These are phyloP conservation scores for Halcyon malimbica DNA, from an alignment of 2,113 vertebrate genomes.

Conservation along the genomic window DNA sequence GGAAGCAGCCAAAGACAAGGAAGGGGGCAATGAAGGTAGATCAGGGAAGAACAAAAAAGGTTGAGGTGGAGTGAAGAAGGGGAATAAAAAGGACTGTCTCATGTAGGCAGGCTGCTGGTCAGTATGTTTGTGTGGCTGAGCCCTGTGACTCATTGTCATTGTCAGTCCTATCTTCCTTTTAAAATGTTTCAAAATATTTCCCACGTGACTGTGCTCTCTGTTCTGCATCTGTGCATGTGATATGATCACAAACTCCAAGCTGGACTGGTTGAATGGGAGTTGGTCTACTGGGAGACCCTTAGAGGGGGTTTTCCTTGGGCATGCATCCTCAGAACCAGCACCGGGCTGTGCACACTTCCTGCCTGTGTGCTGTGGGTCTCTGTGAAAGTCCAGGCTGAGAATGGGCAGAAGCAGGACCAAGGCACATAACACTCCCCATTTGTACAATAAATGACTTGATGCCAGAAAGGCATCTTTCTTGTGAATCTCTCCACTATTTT, in stretches of 20 bases:
- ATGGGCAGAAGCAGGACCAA: neutral
- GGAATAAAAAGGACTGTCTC: neutral
- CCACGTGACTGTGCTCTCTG: neutral
- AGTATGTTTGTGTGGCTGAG: neutral
- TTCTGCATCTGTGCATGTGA: neutral
- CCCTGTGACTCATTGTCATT: neutral
- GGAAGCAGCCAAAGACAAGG: neutral
- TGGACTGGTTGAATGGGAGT: neutral
- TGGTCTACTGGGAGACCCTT: neutral
- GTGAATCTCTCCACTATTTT: neutral
- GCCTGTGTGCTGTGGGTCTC: rapidly evolving
- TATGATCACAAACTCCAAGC: neutral
- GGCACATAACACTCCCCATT: neutral
- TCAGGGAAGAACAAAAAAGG: neutral
- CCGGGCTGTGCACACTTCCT: rapidly evolving
- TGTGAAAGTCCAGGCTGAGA: neutral
- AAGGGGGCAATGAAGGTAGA: neutral
- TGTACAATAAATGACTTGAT: neutral
- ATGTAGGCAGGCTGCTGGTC: neutral
- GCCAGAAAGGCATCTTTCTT: neutral
- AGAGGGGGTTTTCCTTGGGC: neutral
- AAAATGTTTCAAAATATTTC: neutral
- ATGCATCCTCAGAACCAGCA: neutral
- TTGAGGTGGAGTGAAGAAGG: neutral
- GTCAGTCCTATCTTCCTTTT: neutral